Evolutionary conservation across 1,140 invertebrate species (phyloP).

Genomic region (Idris sp.): DNA sequence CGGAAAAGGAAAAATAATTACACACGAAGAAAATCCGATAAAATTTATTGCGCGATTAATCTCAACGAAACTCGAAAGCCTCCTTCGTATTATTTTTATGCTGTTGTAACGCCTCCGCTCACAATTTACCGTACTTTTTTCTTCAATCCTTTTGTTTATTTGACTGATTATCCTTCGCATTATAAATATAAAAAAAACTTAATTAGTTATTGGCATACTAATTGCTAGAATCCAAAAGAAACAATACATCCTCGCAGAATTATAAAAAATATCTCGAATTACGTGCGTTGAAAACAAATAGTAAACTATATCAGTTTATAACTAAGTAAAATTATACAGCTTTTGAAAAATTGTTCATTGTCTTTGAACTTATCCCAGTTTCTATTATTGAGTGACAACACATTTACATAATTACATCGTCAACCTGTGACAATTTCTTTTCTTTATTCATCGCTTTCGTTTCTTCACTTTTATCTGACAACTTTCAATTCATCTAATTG

Average conservation of each 20-base stretch:
- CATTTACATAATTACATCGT: too few relatives aligned
- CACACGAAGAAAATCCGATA: conserved; percentile 25
- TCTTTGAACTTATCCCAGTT: too few relatives aligned
- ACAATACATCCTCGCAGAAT: conserved; percentile 1
- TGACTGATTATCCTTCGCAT: conserved; percentile 8
- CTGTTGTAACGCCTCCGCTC: conserved; percentile 10
- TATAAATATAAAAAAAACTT: conserved; percentile 29
- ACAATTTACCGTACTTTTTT: conserved; percentile 27
- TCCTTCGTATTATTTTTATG: conserved; percentile 26
- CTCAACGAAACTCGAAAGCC: conserved; percentile 9
- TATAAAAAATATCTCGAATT: background rate
- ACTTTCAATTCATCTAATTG: too few relatives aligned
- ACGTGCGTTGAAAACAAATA: background rate
- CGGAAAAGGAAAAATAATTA: conserved; percentile 23
- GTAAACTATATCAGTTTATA: conserved; percentile 7
- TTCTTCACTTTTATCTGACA: too few relatives aligned
- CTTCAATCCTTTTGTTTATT: conserved; percentile 6
- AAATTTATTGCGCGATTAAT: conserved; percentile 34
- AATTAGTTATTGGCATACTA: conserved; percentile 5
- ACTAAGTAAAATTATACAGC: conserved; percentile 9
- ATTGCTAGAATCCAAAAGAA: background rate
- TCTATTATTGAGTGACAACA: too few relatives aligned
- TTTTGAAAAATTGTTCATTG: too few relatives aligned
- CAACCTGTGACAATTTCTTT: too few relatives aligned
- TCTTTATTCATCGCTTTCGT: too few relatives aligned